These are phyloP conservation scores for Argyrosomus japonicus DNA, from an alignment of 2,113 vertebrate species.

Conservation along the genomic window DNA sequence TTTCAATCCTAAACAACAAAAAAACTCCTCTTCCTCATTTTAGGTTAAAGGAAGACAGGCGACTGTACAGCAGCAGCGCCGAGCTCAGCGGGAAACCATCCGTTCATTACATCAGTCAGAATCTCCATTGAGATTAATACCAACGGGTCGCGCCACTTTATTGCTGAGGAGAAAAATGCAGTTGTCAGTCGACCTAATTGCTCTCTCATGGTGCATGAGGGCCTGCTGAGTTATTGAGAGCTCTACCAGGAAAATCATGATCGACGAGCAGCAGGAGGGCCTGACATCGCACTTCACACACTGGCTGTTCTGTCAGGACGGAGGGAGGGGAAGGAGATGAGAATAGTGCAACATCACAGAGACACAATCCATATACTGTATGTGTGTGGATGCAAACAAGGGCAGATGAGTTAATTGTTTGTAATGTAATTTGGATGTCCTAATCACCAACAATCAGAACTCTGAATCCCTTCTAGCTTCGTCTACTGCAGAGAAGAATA, in stretches of 20 bases:
- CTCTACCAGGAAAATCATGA: conserved; percentile 70
- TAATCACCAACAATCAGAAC: background rate
- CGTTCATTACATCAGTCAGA: conserved; percentile 62
- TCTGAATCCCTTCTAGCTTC: background rate
- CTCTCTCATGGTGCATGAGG: conserved; percentile 73
- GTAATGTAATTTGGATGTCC: background rate
- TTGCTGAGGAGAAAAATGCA: conserved; percentile 75
- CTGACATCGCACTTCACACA: conserved; percentile 47
- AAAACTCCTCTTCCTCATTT: conserved; percentile 23
- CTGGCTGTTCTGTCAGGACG: conserved; percentile 21
- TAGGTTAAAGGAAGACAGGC: conserved; percentile 19
- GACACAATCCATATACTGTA: background rate
- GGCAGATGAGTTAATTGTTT: background rate
- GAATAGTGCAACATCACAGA: background rate
- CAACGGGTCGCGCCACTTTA: conserved; percentile 59
- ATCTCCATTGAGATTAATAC: conserved; percentile 70
- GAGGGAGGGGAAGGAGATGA: background rate
- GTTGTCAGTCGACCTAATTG: conserved; percentile 75
- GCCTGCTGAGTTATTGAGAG: conserved; percentile 77
- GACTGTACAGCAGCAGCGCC: background rate
- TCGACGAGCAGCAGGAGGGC: conserved; percentile 70
- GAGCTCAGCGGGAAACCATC: conserved; percentile 50
- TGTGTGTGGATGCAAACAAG: conserved; percentile 20
- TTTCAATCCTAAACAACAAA: background rate
- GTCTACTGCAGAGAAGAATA: background rate